Evolutionary conservation across 2,888 invertebrate genomes (phyloP).

Genomic region (Microctonus hyperodae): DNA sequence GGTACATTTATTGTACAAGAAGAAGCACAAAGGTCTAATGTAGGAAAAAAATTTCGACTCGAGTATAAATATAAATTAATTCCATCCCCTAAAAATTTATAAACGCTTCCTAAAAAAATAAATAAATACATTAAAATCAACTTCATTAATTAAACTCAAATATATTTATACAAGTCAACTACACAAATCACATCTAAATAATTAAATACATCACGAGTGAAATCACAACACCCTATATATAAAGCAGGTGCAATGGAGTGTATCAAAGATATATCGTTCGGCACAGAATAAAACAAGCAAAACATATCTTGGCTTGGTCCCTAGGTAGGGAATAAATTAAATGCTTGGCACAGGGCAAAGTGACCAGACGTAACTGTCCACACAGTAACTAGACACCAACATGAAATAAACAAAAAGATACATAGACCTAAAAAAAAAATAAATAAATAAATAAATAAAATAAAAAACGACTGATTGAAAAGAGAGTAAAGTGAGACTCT

Average conservation of each 20-base stretch:
- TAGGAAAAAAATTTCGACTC: no score
- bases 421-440: no score
- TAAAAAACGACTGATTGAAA: no score
- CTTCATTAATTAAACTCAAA: no score
- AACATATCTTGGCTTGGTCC: conserved; percentile 16
- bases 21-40: no score
- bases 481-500: conserved; percentile 21
- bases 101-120: no score
- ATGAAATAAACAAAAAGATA: not conserved
- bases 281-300: conserved; percentile 21
- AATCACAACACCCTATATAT: conserved; percentile 8
- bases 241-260: conserved; percentile 26
- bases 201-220: conserved; percentile 4
- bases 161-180: not conserved
- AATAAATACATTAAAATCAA: no score
- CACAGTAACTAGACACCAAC: conserved; percentile 49
- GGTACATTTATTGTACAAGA: no score
- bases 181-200: not conserved
- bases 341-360: conserved; percentile 32
- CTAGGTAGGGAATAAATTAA: conserved; percentile 39
- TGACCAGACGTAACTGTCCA: conserved; percentile 45
- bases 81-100: no score
- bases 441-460: no score
- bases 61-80: no score
- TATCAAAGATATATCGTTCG: conserved; percentile 26